Percentiles rank a stretch among this genome's conserved stretches.
Conservation (phyloP, 2,797 vertebrate species). For the Paramormyrops hopkinsi region DNA sequence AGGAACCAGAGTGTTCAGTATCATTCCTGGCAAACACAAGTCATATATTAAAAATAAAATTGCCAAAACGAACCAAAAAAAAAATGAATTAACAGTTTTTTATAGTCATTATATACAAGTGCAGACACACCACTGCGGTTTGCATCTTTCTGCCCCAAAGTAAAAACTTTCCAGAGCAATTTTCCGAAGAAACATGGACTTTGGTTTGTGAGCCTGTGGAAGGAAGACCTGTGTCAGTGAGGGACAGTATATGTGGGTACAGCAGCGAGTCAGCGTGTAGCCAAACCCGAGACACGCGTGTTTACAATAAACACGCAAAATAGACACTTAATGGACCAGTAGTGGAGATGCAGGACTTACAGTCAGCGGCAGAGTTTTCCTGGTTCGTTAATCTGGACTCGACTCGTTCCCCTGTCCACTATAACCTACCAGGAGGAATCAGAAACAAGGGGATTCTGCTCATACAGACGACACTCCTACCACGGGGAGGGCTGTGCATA, state of each 20-base stretch:
- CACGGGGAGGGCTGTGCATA: not conserved
- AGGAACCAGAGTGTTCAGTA: not conserved
- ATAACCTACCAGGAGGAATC: not conserved
- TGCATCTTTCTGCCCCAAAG: not conserved
- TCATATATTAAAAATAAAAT: not conserved
- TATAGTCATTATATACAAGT: not conserved
- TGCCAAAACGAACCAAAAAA: not conserved
- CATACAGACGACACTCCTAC: not conserved
- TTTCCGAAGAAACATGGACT: not conserved
- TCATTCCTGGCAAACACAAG: not conserved
- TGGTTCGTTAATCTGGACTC: not conserved
- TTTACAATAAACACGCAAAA: not conserved
- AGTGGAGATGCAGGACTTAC: not conserved
- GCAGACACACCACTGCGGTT: not conserved
- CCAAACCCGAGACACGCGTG: not conserved
- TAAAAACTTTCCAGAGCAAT: not conserved
- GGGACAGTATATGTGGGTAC: not conserved
- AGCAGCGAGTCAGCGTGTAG: not conserved
- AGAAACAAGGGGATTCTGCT: not conserved
- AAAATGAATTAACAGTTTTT: not conserved
- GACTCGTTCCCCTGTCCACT: not conserved
- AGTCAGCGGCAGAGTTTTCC: not conserved
- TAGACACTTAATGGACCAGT: not conserved
- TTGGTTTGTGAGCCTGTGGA: not conserved
- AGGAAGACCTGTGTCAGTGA: not conserved